phyloP scores from a whole-genome alignment of 2,888 invertebrate species.

The Hetaerina titia region DNA sequence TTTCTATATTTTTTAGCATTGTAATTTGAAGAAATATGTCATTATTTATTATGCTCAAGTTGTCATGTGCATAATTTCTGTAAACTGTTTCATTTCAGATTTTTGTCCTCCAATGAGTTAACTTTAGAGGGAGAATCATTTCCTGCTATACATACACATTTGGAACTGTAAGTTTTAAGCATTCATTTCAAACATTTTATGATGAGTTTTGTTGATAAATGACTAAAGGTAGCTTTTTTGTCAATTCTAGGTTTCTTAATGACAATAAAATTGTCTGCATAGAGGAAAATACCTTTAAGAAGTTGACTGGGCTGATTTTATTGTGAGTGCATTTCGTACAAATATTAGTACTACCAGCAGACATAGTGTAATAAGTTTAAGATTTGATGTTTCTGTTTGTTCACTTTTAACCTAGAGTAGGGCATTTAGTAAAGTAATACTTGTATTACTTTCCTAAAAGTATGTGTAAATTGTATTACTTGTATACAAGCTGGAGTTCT shows the following conservation, averaged over 20 bases:
- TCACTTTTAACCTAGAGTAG: too few relatives aligned
- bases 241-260: conserved; percentile 76
- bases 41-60: neutral
- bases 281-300: conserved; percentile 77
- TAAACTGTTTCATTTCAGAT: neutral
- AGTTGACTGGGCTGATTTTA: conserved; percentile 77
- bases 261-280: conserved; percentile 78
- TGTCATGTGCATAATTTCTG: neutral
- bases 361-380: too few relatives aligned
- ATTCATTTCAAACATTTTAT: neutral
- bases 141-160: neutral
- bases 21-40: neutral
- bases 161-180: conserved; percentile 33
- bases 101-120: conserved; percentile 30
- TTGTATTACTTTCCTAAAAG: too few relatives aligned
- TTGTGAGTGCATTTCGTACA: conserved; percentile 76
- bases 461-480: too few relatives aligned
- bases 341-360: too few relatives aligned
- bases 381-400: too few relatives aligned
- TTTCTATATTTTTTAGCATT: neutral
- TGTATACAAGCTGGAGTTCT: too few relatives aligned
- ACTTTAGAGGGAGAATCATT: conserved; percentile 49
- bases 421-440: too few relatives aligned
- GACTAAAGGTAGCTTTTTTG: neutral
- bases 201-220: neutral